Evolutionary conservation across 1,140 invertebrate genomes (phyloP), one percentile per base, ranked within the genome.

Genomic region (Pogonognathellus flavescens): DNA sequence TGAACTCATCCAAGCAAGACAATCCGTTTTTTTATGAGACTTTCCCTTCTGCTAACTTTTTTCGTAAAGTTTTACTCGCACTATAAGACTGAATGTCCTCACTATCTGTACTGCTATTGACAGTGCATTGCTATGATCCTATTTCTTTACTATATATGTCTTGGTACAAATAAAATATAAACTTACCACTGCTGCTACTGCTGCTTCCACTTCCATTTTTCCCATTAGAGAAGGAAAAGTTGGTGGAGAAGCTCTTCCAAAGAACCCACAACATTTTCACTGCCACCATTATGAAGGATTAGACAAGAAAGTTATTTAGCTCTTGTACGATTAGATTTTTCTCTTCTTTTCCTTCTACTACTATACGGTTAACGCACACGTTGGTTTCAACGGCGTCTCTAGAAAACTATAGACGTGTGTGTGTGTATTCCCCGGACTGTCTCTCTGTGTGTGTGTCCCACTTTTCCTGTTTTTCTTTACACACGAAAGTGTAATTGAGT

Each of bases 201-300:
- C 31, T 76, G 25, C 70, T 76, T 31, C 70, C 70, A n/a, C n/a
- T 76, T 31, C 70, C 70, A 50, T 62, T 81, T 31, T 85, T 88
- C 18, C 72, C 84, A 66, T 84, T 88, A 18, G 87, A 86, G 80
- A 88, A 86, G 60, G 87, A 88, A 76, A 88, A 88, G 82, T 88
- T 88, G 20, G 85, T 88, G 14, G 87, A 88, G 59, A 88, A 88
- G 70, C 70, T 86, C 82, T 88, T 88, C 87, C 87, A 88, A 13
- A 88, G 55, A 49, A 88, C 87, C 87, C 87, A 88, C 20, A 88
- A 70, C 80, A 80, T 86, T 80, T 88, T 88, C 41, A 86, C 85
- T 14, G 87, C 87, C 57, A 88, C 87, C 87, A 88, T 88, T 50
- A 57, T 86, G 66, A 84, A 50, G 82, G 57, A 59, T 76, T 76